Conservation (phyloP, 2,888 invertebrate species). For the Autographa gamma region DNA sequence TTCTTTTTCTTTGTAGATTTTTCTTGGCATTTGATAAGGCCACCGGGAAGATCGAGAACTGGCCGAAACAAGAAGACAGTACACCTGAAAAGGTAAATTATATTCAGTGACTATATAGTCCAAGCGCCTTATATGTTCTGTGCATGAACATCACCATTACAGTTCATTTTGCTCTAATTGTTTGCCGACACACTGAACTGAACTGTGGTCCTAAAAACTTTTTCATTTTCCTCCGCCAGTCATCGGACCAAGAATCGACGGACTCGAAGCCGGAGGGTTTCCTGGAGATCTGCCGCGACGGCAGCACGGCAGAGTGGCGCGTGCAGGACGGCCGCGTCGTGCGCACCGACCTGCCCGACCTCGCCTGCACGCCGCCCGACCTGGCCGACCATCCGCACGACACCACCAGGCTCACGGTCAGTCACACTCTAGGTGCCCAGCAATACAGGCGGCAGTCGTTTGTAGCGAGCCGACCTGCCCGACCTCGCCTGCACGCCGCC, state of each 20-base stretch:
- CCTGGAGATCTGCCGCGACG: constrained; percentile 90
- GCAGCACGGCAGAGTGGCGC: constrained; percentile 90
- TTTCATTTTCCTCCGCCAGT: constrained; percentile 59
- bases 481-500: constrained; percentile 91
- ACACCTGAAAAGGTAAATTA: constrained; percentile 78
- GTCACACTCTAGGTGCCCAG: too few relatives aligned
- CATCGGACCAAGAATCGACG: constrained; percentile 65
- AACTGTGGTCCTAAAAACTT: too few relatives aligned
- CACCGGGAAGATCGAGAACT: constrained; percentile 85
- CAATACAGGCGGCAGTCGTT: constrained; percentile 85
- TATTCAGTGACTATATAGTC: too few relatives aligned
- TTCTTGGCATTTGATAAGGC: constrained; percentile 95
- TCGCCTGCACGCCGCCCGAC: constrained; percentile 91
- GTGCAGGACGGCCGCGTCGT: constrained; percentile 86
- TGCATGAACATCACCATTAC: too few relatives aligned
- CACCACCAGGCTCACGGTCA: constrained; percentile 71
- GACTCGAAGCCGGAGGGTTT: constrained; percentile 76
- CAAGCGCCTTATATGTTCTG: too few relatives aligned
- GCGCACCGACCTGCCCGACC: constrained; percentile 87
- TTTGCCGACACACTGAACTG: too few relatives aligned
- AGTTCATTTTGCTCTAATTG: too few relatives aligned
- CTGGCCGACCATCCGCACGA: constrained; percentile 63
- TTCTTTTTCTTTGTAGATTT: constrained; percentile 88
- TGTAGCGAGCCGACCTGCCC: constrained; percentile 87
- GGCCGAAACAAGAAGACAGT: constrained; percentile 83